phyloP scores from a whole-genome alignment of 2,797 vertebrate species.

The Numenius phaeopus region DNA sequence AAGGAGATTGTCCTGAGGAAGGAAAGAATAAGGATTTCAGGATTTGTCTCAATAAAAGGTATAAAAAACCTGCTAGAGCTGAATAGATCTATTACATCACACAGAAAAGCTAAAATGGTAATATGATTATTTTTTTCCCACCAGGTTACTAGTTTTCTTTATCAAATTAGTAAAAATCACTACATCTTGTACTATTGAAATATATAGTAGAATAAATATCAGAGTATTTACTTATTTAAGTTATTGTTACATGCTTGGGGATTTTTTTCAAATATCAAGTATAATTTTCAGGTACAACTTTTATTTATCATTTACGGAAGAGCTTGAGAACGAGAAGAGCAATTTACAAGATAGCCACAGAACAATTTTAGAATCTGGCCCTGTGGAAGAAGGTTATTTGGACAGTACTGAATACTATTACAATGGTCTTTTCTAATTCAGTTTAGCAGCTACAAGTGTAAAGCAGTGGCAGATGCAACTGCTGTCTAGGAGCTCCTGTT shows the following conservation, averaged over 20 bases:
- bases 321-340: background rate
- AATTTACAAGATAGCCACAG: background rate
- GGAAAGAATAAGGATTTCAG: background rate
- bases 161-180: background rate
- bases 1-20: slow-evolving; percentile 18
- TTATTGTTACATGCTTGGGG: background rate
- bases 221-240: background rate
- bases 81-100: background rate
- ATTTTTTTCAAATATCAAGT: background rate
- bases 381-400: background rate
- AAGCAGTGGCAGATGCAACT: background rate
- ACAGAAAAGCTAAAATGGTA: background rate
- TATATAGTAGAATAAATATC: background rate
- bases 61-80: background rate
- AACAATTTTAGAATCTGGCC: background rate
- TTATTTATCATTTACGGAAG: background rate
- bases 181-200: background rate
- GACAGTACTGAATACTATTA: background rate
- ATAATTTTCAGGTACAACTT: background rate
- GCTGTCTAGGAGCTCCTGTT: background rate
- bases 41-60: slow-evolving; percentile 20
- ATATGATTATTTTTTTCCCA: background rate
- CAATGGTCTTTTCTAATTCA: background rate
- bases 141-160: background rate
- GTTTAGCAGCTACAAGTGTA: background rate